Evolutionary conservation across 2,888 invertebrate genomes (phyloP), one percentile per base, ranked within the genome.

Genomic region (Iphiclides podalirius): DNA sequence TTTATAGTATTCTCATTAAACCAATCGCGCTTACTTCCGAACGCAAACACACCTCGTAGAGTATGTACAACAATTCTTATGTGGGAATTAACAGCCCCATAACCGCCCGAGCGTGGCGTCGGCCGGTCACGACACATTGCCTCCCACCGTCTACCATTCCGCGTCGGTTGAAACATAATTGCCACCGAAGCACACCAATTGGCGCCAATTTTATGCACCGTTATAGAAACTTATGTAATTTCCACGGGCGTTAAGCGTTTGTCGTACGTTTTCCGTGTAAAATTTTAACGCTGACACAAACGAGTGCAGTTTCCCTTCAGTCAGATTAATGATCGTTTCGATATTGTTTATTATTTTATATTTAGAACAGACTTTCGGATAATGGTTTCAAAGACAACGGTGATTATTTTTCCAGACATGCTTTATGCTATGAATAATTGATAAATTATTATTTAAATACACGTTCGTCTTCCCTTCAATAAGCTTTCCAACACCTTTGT

Each of bases 101-200:
- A 60, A 54, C 52, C 73, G 69, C 55, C 57, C 48, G 63, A 68
- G 63, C 77, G 70, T 70, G 64, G 57, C 60, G 52, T 52, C 16
- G n/a, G n/a, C 34, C 72, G 79, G 82, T 79, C 76, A 75, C 79
- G 76, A 57, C 52, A 67, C 78, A 75, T 73, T 79, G 69, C 63
- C 57, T 39, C 43, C 58, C 58, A 65, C 67, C 70, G 55, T 61
- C 67, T 60, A 63, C 70, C 67, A 67, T 68, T 66, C 62, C 50
- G n/a, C n/a, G 63, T 70, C 70, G 77, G 75, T 76, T 71, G 65
- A 55, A 67, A 71, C 58, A 68, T 72, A 75, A 80, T 81, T 75
- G 67, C 67, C 53, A 46, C 42, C 54, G 58, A 28, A 26, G 40
- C 26, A 50, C 50, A 45, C 54, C 50, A 60, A 60, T 59, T 60